Base-by-base conservation (phyloP, 1,140 invertebrate species). In the roundworm (Caenorhabditis elegans) region DNA sequence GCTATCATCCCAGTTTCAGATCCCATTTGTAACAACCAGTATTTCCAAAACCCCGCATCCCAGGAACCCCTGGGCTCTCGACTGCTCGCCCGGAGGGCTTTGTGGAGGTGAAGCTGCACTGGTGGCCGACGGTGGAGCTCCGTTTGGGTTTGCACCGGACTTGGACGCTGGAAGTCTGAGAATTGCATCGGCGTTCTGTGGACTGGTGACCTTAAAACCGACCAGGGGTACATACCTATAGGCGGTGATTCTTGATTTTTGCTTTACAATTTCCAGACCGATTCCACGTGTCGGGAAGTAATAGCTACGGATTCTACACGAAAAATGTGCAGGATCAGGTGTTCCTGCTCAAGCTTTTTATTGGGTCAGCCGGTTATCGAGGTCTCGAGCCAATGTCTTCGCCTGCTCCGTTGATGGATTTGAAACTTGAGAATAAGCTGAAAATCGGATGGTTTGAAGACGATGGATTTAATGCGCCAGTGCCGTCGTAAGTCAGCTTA, bases 11-110 rank as follows among this genome's bases (percentile, higher is more conserved):
- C n/a, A n/a, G n/a, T 17, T 91, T 46, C 90, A 89, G n/a, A 83
- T 92, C 28, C 91, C 91, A 1, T 92, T 92, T 85, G 89, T 88
- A 55, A 87, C 90, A 78, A 92, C 91, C 5, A 92, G 92, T 84
- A 87, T 91, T 4, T 91, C 91, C n/a, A n/a, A n/a, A n/a, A n/a
- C n/a, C n/a, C n/a, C n/a, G n/a, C n/a, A n/a, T n/a, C n/a, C 88
- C 6, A 19, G 11, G 11, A 90, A 89, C 79, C 88, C 88, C 86
- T 60, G 80, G 85, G 76, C 43, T 47, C 19, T 55, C 17, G 31
- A 82, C 43, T 89, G 88, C 78, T 84, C 79, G 70, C 88, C 87
- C 6, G 89, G 89, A 15, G 89, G 88, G 8, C 90, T 89, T 17
- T 86, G 85, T 76, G 88, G 89, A n/a, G 88, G 90, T 22, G 91